Evolutionary conservation across 1,140 invertebrate species (phyloP), one percentile per base, ranked within the genome.

Genomic region (Drosophila micromelanica): DNA sequence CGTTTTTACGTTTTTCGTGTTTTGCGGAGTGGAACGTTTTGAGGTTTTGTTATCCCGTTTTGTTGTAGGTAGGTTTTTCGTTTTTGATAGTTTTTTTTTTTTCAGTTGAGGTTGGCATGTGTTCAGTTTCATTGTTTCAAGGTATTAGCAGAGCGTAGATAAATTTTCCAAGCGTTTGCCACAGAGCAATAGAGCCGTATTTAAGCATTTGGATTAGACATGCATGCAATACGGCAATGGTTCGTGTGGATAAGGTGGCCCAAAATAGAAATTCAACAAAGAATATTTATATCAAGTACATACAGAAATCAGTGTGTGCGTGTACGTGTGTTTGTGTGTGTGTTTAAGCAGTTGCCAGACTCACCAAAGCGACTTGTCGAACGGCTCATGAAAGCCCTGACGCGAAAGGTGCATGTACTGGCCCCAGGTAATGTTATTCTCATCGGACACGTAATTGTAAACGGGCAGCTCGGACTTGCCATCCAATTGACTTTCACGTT

Each of bases 381-480:
- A 91, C 27, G 91, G 91, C 51, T 92, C 90, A 57, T 92, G 91
- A 64, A 87, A 91, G 61, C 91, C 91, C 59, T 90, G 73, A 42
- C 91, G 91, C 27, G 91, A 82, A 37, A 93, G 68, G n/a, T 92
- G 51, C 73, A 93, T 92, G 61, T 93, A 94, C 51, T 92, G 61
- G 55, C 91, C 91, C 93, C 93, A 93, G 13, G 92, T 93, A 51
- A 94, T 78, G 12, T 80, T 87, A 49, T 87, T 92, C 32, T 77
- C 86, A 64, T 91, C 81, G 81, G 92, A 93, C 17, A 93, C 77
- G 60, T 93, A 93, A 78, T 93, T 94, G 74, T 93, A 94, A 11
- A 94, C 92, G 13, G 93, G 92, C 46, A 93, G 91, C 73, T 93
- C 92, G 0, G 84, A 78, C 40, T 76, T 85, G 4, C 43, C 52